Percentiles rank a stretch among this genome's conserved stretches.
These are phyloP conservation scores for Neolamprologus cancellatus DNA, from an alignment of 2,113 vertebrate species.

Conservation along the genomic window DNA sequence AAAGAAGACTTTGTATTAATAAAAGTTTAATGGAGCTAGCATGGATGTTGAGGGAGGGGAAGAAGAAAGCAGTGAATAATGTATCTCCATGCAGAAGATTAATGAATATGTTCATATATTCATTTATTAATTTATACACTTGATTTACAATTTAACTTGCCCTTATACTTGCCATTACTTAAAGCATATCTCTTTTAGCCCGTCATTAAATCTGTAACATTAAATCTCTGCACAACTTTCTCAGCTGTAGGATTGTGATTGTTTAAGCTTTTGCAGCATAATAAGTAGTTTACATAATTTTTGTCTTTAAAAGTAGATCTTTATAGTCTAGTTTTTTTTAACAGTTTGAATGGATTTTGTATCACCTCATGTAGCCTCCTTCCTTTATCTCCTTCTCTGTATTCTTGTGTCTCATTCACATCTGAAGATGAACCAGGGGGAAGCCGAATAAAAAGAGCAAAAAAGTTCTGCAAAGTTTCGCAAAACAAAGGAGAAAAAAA, in stretches of 20 bases:
- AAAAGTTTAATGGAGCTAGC: slow-evolving; percentile 66
- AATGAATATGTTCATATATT: slow-evolving; percentile 65
- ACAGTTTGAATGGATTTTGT: not conserved
- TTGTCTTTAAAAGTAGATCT: not conserved
- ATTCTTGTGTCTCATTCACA: not conserved
- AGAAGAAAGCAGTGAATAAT: slow-evolving; percentile 58
- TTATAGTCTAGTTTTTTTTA: not conserved
- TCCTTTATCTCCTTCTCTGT: not conserved
- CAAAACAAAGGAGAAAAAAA: not conserved
- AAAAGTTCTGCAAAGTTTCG: slow-evolving; percentile 40
- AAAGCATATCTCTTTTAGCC: not conserved
- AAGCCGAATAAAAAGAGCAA: not conserved
- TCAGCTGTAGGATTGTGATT: not conserved
- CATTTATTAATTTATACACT: slow-evolving; percentile 66
- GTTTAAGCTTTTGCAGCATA: not conserved
- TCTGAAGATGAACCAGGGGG: not conserved
- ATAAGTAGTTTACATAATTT: not conserved
- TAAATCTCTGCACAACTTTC: not conserved
- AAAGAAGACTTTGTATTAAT: slow-evolving; percentile 63
- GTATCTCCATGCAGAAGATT: slow-evolving; percentile 60
- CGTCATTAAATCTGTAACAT: not conserved
- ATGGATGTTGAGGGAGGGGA: slow-evolving; percentile 17
- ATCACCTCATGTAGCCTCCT: not conserved
- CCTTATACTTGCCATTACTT: not conserved
- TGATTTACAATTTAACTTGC: slow-evolving; percentile 30